Conservation (phyloP, 2,888 invertebrate genomes). For the Drosophila paranaensis region DNA sequence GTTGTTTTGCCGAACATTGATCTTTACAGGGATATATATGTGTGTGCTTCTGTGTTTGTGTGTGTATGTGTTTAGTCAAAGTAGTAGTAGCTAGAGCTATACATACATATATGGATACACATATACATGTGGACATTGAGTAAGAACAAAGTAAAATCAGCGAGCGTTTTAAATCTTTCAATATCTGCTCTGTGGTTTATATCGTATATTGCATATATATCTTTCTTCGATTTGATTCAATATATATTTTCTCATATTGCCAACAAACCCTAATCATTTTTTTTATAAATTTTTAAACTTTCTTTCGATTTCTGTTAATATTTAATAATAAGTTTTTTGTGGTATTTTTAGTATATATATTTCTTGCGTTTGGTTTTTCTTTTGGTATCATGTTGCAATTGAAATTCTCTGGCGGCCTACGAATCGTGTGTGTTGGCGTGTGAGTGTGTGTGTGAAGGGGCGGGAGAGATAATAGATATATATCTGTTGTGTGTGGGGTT, state of each 20-base stretch:
- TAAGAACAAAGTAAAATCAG: conserved; percentile 81
- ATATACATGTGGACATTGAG: conserved; percentile 36
- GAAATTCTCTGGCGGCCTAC: conserved; percentile 41
- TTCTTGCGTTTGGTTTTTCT: not conserved
- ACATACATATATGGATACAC: conserved; percentile 47
- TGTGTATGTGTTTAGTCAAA: conserved; percentile 45
- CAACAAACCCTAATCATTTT: conserved; percentile 55
- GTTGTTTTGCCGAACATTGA: conserved; percentile 14
- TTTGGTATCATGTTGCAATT: conserved; percentile 24
- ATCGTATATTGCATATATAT: not conserved
- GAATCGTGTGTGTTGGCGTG: conserved; percentile 31
- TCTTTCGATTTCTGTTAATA: conserved; percentile 20
- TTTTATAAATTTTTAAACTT: conserved; percentile 8
- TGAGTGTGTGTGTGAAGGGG: conserved; percentile 31
- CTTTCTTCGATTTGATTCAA: not conserved
- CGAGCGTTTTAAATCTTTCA: conserved; percentile 50
- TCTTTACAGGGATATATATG: conserved; percentile 28
- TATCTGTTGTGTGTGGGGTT: conserved; percentile 30
- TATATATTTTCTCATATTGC: conserved; percentile 36
- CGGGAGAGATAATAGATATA: conserved; percentile 9
- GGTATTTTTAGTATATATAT: conserved; percentile 20
- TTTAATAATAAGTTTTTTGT: conserved; percentile 14
- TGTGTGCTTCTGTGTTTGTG: conserved; percentile 16
- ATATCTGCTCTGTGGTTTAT: conserved; percentile 44
- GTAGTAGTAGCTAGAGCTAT: conserved; percentile 34